Conservation (phyloP, 1,140 invertebrate species). For the Musca domestica region DNA sequence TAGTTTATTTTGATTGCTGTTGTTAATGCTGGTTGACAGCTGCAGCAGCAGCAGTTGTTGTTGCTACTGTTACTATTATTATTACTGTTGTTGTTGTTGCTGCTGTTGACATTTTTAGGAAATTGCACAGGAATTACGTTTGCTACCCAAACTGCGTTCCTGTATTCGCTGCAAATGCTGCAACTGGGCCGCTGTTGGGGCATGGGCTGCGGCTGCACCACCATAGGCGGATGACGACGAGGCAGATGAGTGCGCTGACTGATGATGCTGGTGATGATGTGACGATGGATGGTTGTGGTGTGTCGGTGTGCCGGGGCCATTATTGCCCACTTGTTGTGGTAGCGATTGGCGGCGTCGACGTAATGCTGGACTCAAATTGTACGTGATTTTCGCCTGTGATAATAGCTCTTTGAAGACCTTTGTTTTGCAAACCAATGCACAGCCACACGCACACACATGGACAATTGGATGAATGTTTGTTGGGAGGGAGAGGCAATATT, state of each 20-base stretch:
- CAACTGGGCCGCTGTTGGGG: constrained; percentile 74
- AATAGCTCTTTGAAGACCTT: constrained; percentile 76
- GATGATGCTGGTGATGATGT: too few relatives aligned
- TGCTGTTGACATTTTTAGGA: constrained; percentile 61
- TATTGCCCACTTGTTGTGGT: constrained; percentile 63
- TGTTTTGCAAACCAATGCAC: constrained; percentile 21
- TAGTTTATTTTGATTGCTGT: too few relatives aligned
- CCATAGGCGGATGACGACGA: constrained; percentile 30
- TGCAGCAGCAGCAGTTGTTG: background rate
- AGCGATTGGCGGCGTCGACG: constrained; percentile 74
- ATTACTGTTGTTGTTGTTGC: background rate
- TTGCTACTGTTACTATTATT: background rate
- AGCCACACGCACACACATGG: too few relatives aligned
- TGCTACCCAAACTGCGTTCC: constrained; percentile 68
- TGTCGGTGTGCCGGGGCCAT: constrained; percentile 51
- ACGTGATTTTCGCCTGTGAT: constrained; percentile 83
- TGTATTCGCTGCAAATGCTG: constrained; percentile 78
- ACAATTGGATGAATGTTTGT: too few relatives aligned
- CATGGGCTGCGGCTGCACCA: constrained; percentile 57
- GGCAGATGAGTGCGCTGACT: constrained; percentile 42
- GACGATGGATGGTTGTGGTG: constrained; percentile 37
- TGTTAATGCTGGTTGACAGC: too few relatives aligned
- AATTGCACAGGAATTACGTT: constrained; percentile 76
- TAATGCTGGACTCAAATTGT: constrained; percentile 82
- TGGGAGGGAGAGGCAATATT: background rate